Conservation (phyloP, 1,140 invertebrate species). For the Drosophila kikkawai region DNA sequence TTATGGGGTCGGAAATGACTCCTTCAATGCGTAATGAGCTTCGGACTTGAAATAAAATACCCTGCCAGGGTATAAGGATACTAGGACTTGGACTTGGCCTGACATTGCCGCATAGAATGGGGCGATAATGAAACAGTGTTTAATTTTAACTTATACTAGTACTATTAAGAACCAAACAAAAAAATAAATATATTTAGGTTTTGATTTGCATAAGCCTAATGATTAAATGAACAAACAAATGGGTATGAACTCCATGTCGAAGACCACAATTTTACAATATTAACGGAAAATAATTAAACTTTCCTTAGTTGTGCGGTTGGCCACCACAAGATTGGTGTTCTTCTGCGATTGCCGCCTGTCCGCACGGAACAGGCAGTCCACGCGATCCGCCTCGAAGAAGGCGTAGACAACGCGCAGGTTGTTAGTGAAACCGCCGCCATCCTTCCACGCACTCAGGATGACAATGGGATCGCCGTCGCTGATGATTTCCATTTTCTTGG, state of each 20-base stretch:
- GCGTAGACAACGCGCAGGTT: slow-evolving; percentile 97
- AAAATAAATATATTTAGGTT: neutral
- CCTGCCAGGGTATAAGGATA: too few relatives aligned
- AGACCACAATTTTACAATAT: neutral
- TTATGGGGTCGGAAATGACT: too few relatives aligned
- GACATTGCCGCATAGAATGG: too few relatives aligned
- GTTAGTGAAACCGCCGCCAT: slow-evolving; percentile 98
- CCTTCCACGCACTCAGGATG: slow-evolving; percentile 97
- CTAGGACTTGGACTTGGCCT: too few relatives aligned
- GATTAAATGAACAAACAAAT: neutral
- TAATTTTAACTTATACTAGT: neutral
- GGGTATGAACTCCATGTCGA: neutral
- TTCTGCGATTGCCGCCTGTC: slow-evolving; percentile 44
- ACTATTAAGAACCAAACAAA: neutral
- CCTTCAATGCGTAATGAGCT: too few relatives aligned
- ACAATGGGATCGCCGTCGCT: slow-evolving; percentile 94
- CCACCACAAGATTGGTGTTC: slow-evolving; percentile 39
- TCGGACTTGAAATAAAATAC: too few relatives aligned
- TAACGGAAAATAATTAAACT: neutral
- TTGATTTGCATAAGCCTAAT: neutral
- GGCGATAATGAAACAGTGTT: too few relatives aligned
- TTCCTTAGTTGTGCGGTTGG: slow-evolving; percentile 1
- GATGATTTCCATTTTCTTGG: slow-evolving; percentile 93
- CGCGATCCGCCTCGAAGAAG: slow-evolving; percentile 79
- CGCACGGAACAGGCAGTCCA: slow-evolving; percentile 62